Percentiles rank a stretch among this genome's conserved stretches.
Conservation (phyloP, 2,113 vertebrate species). For the Felis chaus region DNA sequence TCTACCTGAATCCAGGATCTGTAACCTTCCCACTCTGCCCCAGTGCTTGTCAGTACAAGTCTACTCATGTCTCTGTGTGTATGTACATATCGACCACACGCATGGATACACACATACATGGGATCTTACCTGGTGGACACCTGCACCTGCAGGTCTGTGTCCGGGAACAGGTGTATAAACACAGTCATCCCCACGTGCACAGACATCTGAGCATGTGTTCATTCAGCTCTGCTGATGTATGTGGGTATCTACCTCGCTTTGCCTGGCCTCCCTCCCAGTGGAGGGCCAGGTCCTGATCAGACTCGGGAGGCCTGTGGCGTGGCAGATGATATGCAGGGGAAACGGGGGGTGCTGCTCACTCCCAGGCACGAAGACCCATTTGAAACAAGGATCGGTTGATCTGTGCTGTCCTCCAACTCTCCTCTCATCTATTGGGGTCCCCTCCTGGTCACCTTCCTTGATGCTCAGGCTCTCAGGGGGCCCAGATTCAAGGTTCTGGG, state of each 20-base stretch:
- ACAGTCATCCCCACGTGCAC: neutral
- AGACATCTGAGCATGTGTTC: neutral
- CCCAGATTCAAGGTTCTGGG: neutral
- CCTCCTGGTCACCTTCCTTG: neutral
- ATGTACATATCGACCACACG: neutral
- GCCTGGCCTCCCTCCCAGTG: neutral
- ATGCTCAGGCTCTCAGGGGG: neutral
- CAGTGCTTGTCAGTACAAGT: neutral
- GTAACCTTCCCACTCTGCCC: neutral
- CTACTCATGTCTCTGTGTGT: neutral
- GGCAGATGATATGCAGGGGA: neutral
- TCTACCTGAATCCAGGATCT: neutral
- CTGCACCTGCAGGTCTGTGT: neutral
- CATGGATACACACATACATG: rapidly evolving
- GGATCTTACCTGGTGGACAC: neutral
- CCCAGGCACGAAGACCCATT: neutral
- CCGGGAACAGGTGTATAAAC: neutral
- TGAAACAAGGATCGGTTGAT: neutral
- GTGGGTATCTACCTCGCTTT: neutral
- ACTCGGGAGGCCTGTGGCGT: rapidly evolving
- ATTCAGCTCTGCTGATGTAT: neutral
- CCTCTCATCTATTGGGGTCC: neutral
- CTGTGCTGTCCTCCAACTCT: neutral
- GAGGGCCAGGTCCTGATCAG: neutral
- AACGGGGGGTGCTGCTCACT: neutral